Percentiles rank a stretch among this genome's conserved stretches.
These are phyloP conservation scores for Axis porcinus DNA, from an alignment of 2,113 vertebrate genomes.

Conservation along the genomic window DNA sequence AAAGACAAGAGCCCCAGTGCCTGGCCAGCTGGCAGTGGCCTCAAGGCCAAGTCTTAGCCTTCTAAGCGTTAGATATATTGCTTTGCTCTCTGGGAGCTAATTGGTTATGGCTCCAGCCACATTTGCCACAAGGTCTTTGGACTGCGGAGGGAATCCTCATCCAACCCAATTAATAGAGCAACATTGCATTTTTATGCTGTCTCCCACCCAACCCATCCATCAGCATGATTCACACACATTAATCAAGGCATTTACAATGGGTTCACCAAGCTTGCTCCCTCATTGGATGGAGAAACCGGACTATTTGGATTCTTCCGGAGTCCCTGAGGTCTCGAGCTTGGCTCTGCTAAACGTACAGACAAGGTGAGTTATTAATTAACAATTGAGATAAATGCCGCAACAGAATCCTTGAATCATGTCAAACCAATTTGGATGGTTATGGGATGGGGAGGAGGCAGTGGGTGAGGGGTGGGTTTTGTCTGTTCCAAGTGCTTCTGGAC, in stretches of 20 bases:
- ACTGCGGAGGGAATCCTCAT: conserved; percentile 28
- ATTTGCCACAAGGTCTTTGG: conserved; percentile 62
- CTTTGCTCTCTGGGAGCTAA: conserved; percentile 22
- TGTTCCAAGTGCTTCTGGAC: conserved; percentile 61
- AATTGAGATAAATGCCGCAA: conserved; percentile 48
- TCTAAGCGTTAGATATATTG: not conserved
- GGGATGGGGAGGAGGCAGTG: conserved; percentile 34
- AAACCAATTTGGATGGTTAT: conserved; percentile 63
- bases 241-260: conserved; percentile 42
- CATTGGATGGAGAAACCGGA: not conserved
- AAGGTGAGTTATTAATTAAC: conserved; percentile 75
- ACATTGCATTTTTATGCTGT: not conserved
- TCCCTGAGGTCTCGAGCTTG: conserved; percentile 35
- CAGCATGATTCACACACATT: conserved; percentile 1
- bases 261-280: conserved; percentile 21
- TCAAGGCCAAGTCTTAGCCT: not conserved
- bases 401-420: conserved; percentile 56
- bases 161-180: conserved; percentile 63
- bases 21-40: not conserved
- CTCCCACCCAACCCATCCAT: conserved; percentile 21
- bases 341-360: conserved; percentile 49
- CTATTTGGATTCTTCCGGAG: conserved; percentile 38
- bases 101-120: conserved; percentile 4
- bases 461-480: conserved; percentile 7
- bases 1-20: not conserved